Conservation (phyloP, 2,888 invertebrate genomes). For the Meiosimyza platycephala region DNA sequence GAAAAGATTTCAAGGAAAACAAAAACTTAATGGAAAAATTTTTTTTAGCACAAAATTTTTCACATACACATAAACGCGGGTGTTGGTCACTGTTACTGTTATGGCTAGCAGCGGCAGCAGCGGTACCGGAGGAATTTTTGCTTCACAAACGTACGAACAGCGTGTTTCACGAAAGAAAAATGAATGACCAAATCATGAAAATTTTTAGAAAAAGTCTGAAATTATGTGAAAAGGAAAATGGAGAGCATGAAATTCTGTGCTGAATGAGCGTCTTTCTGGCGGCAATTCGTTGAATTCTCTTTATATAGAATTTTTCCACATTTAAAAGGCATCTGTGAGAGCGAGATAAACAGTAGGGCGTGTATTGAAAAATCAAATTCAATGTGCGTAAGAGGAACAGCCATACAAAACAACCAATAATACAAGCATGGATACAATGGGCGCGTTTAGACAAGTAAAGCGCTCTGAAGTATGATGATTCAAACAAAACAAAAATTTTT, state of each 20-base stretch:
- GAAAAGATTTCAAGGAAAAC: too few species aligned
- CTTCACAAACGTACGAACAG: neutral
- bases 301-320: too few species aligned
- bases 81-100: neutral
- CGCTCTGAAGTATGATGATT: too few species aligned
- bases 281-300: too few species aligned
- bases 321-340: neutral
- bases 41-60: too few species aligned
- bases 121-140: constrained; percentile 5
- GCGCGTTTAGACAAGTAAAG: too few species aligned
- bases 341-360: neutral
- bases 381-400: too few species aligned
- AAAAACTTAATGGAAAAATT: too few species aligned
- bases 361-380: too few species aligned
- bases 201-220: neutral
- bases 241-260: neutral
- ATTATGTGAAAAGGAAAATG: neutral
- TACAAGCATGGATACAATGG: too few species aligned
- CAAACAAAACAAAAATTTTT: too few species aligned
- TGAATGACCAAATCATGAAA: constrained; percentile 6
- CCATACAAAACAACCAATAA: too few species aligned
- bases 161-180: neutral
- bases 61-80: neutral
- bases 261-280: neutral
- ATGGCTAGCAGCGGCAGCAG: neutral